Conservation (phyloP, 2,888 invertebrate genomes). For the Empis stercorea region DNA sequence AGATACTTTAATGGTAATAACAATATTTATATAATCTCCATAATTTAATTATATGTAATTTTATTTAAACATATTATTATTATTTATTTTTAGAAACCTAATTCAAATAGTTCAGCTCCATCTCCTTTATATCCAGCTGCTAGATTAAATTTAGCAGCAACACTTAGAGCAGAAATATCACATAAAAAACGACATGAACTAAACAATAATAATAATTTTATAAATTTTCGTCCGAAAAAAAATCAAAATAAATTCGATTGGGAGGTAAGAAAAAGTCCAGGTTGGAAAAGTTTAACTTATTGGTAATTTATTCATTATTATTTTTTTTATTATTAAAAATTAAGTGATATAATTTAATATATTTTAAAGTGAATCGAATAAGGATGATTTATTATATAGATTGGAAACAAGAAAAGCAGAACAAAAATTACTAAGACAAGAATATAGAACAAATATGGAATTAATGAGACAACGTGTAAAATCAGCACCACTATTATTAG, state of each 20-base stretch:
- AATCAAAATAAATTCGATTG: slow-evolving; percentile 26
- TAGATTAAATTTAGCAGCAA: slow-evolving; percentile 34
- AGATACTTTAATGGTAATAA: too few relatives aligned
- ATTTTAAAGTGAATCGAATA: slow-evolving; percentile 27
- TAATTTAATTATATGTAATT: too few relatives aligned
- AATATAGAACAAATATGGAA: slow-evolving; percentile 33
- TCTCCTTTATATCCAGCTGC: slow-evolving; percentile 33
- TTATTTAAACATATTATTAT: not conserved
- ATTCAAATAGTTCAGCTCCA: slow-evolving; percentile 11
- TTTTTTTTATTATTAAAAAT: not conserved
- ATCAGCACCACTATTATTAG: slow-evolving; percentile 31
- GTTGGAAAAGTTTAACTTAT: slow-evolving; percentile 31
- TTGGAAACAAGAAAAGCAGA: slow-evolving; percentile 34
- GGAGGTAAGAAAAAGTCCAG: slow-evolving; percentile 35
- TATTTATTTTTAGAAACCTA: not conserved
- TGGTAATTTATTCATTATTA: slow-evolving; percentile 19
- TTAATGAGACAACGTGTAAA: slow-evolving; percentile 34
- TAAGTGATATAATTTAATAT: not conserved
- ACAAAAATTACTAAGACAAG: slow-evolving; percentile 29
- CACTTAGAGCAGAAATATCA: slow-evolving; percentile 28
- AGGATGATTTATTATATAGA: slow-evolving; percentile 28
- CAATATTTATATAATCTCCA: too few relatives aligned
- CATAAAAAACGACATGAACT: slow-evolving; percentile 28
- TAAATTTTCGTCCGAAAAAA: slow-evolving; percentile 15
- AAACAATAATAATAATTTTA: slow-evolving; percentile 21